Evolutionary conservation across 2,888 invertebrate genomes (phyloP).

Genomic region (Eristalis pertinax): DNA sequence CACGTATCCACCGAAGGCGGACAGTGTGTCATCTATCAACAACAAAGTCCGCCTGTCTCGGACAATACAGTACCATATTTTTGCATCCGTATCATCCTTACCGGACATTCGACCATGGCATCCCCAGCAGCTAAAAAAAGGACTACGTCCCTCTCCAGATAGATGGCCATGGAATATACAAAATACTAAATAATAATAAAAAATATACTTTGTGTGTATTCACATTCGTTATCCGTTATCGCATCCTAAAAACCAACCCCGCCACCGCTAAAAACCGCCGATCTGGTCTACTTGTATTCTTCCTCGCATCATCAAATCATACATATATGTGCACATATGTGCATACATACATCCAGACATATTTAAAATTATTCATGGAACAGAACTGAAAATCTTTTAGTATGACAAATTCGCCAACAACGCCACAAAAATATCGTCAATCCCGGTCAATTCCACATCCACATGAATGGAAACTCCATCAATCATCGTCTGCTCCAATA

Average conservation of each 20-base stretch:
- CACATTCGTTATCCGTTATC: not conserved
- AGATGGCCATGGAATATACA: not conserved
- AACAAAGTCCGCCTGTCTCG: constrained; percentile 10
- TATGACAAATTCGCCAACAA: constrained; percentile 18
- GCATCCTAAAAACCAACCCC: not conserved
- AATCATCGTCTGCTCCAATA: constrained; percentile 37
- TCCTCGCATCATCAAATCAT: not conserved
- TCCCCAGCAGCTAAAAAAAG: not conserved
- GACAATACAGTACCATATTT: constrained; percentile 9
- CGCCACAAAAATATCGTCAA: constrained; percentile 17
- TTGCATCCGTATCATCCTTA: not conserved
- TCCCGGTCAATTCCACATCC: constrained; percentile 30
- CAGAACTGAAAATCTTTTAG: constrained; percentile 26
- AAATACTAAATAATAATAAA: constrained; percentile 7
- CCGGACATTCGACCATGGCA: not conserved
- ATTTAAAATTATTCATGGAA: constrained; percentile 36
- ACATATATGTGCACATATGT: not conserved
- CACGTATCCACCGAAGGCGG: not conserved
- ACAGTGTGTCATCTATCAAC: constrained; percentile 8
- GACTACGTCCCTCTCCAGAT: not conserved
- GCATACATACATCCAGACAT: not conserved
- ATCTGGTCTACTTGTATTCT: not conserved
- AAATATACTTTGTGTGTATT: constrained; percentile 2
- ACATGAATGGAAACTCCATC: constrained; percentile 36
- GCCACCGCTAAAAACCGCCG: not conserved